These are phyloP conservation scores for Ascaphus truei DNA, from an alignment of 2,113 vertebrate species.

Conservation along the genomic window DNA sequence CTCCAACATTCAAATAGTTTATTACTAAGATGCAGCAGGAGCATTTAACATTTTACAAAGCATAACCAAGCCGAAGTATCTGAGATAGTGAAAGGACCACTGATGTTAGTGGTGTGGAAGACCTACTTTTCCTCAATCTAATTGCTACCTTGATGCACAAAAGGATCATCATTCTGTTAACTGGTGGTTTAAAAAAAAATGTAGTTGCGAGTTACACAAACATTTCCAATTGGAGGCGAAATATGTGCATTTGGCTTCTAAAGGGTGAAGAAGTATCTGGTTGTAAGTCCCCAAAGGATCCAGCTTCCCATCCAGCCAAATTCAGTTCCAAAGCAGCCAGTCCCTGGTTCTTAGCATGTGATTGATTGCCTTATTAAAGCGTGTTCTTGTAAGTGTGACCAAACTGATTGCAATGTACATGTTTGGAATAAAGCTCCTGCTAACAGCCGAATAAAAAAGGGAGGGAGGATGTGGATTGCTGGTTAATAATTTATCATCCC, in stretches of 20 bases:
- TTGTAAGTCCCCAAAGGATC: conserved; percentile 12
- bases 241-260: neutral
- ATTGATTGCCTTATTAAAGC: conserved; percentile 99
- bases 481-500: conserved; percentile 58
- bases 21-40: too few relatives aligned
- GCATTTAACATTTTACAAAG: too few relatives aligned
- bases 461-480: conserved; percentile 59
- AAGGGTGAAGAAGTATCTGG: neutral
- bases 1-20: too few relatives aligned
- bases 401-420: conserved; percentile 98
- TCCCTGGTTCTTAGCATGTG: conserved; percentile 70
- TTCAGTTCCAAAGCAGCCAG: conserved; percentile 41
- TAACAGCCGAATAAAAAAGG: conserved; percentile 77
- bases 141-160: too few relatives aligned
- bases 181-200: too few relatives aligned
- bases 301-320: conserved; percentile 40
- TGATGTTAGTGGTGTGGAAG: too few relatives aligned
- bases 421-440: conserved; percentile 96
- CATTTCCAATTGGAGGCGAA: too few relatives aligned
- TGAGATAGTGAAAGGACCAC: too few relatives aligned
- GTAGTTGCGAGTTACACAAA: too few relatives aligned
- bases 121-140: too few relatives aligned
- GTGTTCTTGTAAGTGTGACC: conserved; percentile 99
- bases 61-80: too few relatives aligned
- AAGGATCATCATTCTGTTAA: too few relatives aligned